Conservation (phyloP, 2,888 invertebrate genomes). For the Macaria liturata region DNA sequence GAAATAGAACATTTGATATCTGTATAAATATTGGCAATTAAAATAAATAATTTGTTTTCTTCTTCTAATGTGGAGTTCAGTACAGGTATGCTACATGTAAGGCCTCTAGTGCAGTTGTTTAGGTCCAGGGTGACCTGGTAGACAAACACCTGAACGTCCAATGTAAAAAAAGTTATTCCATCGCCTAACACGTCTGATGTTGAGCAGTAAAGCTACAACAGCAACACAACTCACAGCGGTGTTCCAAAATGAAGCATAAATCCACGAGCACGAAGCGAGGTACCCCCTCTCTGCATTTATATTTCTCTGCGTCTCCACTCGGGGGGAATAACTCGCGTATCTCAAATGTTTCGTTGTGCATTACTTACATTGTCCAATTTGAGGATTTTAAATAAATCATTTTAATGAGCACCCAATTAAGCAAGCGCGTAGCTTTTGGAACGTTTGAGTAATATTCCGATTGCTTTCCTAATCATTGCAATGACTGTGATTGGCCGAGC, state of each 20-base stretch:
- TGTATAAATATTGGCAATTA: no score
- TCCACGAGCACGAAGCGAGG: constrained; percentile 54
- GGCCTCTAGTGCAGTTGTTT: no score
- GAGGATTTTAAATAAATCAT: constrained; percentile 34
- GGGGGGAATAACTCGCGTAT: constrained; percentile 43
- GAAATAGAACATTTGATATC: no score
- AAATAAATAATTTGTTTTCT: no score
- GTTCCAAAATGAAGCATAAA: constrained; percentile 74
- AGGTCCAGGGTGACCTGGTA: no score
- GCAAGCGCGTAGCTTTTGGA: constrained; percentile 14
- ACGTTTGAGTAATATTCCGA: constrained; percentile 2
- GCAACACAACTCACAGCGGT: constrained; percentile 1
- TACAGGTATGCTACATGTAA: no score
- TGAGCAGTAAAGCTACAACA: no score
- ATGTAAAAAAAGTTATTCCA: no score
- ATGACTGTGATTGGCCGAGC: no score
- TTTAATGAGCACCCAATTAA: constrained; percentile 28
- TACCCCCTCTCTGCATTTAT: constrained; percentile 63
- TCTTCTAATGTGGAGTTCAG: no score
- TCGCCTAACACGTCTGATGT: no score
- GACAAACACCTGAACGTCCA: no score
- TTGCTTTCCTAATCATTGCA: not conserved
- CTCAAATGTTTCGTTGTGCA: constrained; percentile 40
- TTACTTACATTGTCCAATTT: constrained; percentile 34
- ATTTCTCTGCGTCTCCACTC: constrained; percentile 54